Percentiles rank a stretch among this genome's conserved stretches.
Conservation (phyloP, 1,140 invertebrate genomes). For the Ceratosolen solmsi region DNA sequence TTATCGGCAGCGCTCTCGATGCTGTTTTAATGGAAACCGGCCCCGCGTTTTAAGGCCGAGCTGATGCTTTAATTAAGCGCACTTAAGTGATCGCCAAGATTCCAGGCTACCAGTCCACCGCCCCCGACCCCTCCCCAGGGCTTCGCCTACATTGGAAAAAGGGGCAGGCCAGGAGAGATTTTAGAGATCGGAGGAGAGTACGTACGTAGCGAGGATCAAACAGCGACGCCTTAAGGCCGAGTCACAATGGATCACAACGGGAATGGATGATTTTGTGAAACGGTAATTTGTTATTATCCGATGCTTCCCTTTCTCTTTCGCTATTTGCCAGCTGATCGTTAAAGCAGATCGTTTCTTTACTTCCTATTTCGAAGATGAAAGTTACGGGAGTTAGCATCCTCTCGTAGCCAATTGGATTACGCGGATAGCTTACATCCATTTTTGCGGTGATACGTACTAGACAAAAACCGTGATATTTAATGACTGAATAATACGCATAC, state of each 20-base stretch:
- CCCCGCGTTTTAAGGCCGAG: slow-evolving; percentile 47
- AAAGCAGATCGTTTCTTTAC: not conserved
- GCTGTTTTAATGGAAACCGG: slow-evolving; percentile 54
- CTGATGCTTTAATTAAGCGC: slow-evolving; percentile 62
- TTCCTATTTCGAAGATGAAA: not conserved
- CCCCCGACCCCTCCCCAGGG: no score
- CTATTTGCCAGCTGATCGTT: not conserved
- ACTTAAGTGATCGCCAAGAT: slow-evolving; percentile 58
- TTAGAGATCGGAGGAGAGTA: not conserved
- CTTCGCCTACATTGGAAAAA: not conserved
- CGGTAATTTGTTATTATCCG: slow-evolving; percentile 17
- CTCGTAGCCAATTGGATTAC: not conserved
- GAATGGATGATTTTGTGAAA: slow-evolving; percentile 25
- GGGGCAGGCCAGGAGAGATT: not conserved
- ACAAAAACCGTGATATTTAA: no score
- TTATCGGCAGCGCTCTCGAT: slow-evolving; percentile 45
- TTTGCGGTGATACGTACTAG: no score
- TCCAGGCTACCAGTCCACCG: slow-evolving; percentile 41
- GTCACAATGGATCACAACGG: not conserved
- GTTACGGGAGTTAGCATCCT: not conserved
- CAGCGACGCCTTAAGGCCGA: not conserved
- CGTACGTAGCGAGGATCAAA: not conserved
- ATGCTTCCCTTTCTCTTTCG: slow-evolving; percentile 13
- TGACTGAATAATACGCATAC: no score
- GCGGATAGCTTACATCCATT: not conserved